Conservation (phyloP, 2,113 vertebrate species). For the Bagarius yarrelli region DNA sequence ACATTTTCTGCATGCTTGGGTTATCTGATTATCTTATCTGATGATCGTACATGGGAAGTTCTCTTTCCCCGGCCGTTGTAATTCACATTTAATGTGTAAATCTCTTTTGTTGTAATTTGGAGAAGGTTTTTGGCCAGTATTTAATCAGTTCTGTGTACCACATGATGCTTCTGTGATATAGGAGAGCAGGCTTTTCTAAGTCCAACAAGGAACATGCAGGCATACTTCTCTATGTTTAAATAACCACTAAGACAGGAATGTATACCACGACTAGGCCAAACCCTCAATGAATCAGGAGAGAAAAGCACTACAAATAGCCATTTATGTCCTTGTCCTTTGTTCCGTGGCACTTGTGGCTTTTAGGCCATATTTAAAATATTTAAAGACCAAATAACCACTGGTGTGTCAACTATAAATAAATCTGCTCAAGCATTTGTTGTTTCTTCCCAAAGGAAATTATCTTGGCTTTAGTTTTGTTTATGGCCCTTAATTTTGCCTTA, state of each 20-base stretch:
- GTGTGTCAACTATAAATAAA: slow-evolving; percentile 27
- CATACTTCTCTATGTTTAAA: slow-evolving; percentile 57
- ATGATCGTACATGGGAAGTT: not conserved
- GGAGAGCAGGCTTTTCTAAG: not conserved
- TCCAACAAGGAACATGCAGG: slow-evolving; percentile 41
- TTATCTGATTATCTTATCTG: slow-evolving; percentile 22
- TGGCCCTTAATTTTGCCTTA: not conserved
- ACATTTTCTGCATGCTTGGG: slow-evolving; percentile 16
- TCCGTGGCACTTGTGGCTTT: slow-evolving; percentile 57
- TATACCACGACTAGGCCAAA: slow-evolving; percentile 48
- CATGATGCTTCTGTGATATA: not conserved
- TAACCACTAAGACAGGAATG: slow-evolving; percentile 62
- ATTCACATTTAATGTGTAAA: not conserved
- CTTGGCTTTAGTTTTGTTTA: slow-evolving; percentile 20
- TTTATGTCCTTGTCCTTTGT: slow-evolving; percentile 48
- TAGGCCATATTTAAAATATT: slow-evolving; percentile 56
- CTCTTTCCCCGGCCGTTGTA: not conserved
- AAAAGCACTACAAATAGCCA: slow-evolving; percentile 59
- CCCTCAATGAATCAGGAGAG: slow-evolving; percentile 50
- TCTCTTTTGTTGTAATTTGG: not conserved
- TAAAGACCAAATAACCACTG: slow-evolving; percentile 30
- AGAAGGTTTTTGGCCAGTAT: not conserved
- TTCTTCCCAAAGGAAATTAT: slow-evolving; percentile 13
- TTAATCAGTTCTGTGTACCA: not conserved
- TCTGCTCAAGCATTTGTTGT: not conserved